Evolutionary conservation across 2,797 vertebrate species (phyloP), one percentile per base, ranked within the genome.

Genomic region (Pyrrhura leucotis): DNA sequence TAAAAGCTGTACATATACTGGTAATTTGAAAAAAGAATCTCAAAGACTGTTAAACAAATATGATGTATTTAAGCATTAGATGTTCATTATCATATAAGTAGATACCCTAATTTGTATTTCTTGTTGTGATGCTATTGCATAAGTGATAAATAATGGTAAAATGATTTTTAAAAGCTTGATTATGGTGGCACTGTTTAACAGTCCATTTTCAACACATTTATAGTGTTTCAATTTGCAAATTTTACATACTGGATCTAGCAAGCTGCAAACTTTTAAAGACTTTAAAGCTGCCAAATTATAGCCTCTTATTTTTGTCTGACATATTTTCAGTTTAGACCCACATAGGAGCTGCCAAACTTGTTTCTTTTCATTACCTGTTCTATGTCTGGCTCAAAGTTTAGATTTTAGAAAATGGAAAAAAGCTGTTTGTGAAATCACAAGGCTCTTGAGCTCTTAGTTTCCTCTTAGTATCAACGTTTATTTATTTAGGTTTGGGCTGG

Each of bases 391-490:
- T 98, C 71, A 4, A 97, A 98, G 98, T 98, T 98, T 98, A 98
- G 98, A 98, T 98, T 98, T 98, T 98, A 92, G 96, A 97, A 98
- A 98, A 98, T 98, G 98, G 97, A 98, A 98, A 98, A 98, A 98
- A 98, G 98, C 98, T 98, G 98, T 98, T 98, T 98, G 98, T 93
- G 96, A 98, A 98, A 98, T 98, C 97, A 97, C 98, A 97, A 97
- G 97, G 96, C 98, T 98, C 98, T 98, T 97, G 98, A 98, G 97
- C 97, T 98, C 98, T 98, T 98, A 98, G 98, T 98, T 98, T 98
- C 98, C 98, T 98, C 98, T 98, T 98, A 98, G 97, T 98, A 98
- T 98, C 98, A 98, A 97, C 98, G 97, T 98, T 98, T 98, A 98
- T 98, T 98, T 98, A 98, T 98, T 98, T 98, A 98, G 97, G 96